Evolutionary conservation across 2,888 invertebrate genomes (phyloP), one percentile per base, ranked within the genome.

Genomic region (Heliconius charithonia): DNA sequence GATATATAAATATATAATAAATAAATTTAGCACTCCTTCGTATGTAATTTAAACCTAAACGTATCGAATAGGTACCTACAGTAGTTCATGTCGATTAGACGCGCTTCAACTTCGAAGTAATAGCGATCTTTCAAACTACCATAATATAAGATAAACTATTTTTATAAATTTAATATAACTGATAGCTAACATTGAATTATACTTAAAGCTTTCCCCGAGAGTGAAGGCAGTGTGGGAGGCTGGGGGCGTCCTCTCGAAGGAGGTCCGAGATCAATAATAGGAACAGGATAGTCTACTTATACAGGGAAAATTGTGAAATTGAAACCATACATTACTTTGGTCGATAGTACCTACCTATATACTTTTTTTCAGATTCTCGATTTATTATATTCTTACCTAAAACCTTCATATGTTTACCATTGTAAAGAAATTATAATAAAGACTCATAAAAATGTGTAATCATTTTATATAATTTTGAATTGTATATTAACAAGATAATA

Each of bases 261-360:
- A 78, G 73, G 77, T 67, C 37, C 59, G 66, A 73, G 77, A 78
- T 78, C 77, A 66, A 78, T 78, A 78, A 56, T 69, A 62, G 45
- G 73, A 67, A 67, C 29, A 32, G 74, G 41, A 72, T 25, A 72
- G 56, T 32, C 22, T 71, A 59, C 72, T 37, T 32, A 71, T 59
- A 72, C 59, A 59, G 32, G 32, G 72, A 37, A 77, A 72, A 22
- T 62, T 65, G 56, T 56, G 67, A 72, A 32, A 59, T 72, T 32
- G 72, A n/a, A n/a, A 59, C 69, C 69, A 51, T 1, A 69, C 10
- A 37, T 66, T 22, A 29, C 32, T 66, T 37, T 16, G 7, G 56
- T 56, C 2, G 22, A 56, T 16, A 19, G 19, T 56, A 59, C 4
- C 16, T 56, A 59, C 4, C 16, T 45, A 45, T 45, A 45, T 45